Percentiles rank a stretch among this genome's conserved stretches.
These are phyloP conservation scores for Etheostoma spectabile DNA, from an alignment of 2,113 vertebrate species.

Conservation along the genomic window DNA sequence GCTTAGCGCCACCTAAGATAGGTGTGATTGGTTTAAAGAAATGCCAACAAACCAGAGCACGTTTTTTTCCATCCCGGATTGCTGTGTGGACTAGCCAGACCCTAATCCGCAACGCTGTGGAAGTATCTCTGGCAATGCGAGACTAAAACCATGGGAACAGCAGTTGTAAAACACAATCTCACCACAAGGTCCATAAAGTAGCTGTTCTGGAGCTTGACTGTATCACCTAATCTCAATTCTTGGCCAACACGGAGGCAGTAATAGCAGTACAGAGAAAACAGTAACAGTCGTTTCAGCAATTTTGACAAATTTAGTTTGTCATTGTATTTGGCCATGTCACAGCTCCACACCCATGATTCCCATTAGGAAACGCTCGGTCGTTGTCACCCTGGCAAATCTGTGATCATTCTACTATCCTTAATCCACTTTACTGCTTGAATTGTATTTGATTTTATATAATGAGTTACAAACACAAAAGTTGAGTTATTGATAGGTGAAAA, in stretches of 20 bases:
- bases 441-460: constrained; percentile 41
- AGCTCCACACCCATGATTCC: not conserved
- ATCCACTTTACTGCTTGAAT: constrained; percentile 27
- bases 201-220: not conserved
- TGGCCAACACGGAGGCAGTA: not conserved
- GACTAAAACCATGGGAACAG: too few relatives aligned
- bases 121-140: too few relatives aligned
- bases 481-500: constrained; percentile 58
- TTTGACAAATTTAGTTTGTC: too few relatives aligned
- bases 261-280: not conserved
- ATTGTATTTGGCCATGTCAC: not conserved
- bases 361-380: not conserved
- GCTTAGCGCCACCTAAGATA: too few relatives aligned
- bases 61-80: too few relatives aligned
- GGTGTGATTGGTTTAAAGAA: too few relatives aligned
- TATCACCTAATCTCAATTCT: not conserved
- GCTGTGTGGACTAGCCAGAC: too few relatives aligned
- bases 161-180: too few relatives aligned
- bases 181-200: not conserved
- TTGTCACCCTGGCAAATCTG: not conserved
- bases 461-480: constrained; percentile 35
- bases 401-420: constrained; percentile 16
- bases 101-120: too few relatives aligned
- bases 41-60: too few relatives aligned
- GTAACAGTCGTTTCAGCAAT: not conserved